Evolutionary conservation across 2,113 vertebrate species (phyloP), one percentile per base, ranked within the genome.

Genomic region (Empidonax traillii): DNA sequence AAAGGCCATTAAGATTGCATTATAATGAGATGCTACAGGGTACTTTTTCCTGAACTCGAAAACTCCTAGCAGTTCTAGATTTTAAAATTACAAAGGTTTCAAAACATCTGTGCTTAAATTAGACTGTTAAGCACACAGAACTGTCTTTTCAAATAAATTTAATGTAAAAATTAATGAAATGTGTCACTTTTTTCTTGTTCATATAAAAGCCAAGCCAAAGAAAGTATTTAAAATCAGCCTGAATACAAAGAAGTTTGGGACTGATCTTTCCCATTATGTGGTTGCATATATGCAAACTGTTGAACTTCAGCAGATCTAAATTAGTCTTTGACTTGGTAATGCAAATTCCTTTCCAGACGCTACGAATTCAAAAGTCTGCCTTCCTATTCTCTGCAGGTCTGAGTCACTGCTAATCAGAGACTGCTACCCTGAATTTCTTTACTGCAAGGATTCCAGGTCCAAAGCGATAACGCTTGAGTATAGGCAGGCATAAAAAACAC

Each of bases 401-500:
- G 5, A 10, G 35, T 35, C 35, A 39, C 14, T 66, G 37, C n/a
- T 88, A 86, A 73, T 46, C 59, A 71, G 23, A 3, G 25, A 23
- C 3, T 80, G 28, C 24, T 31, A 43, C n/a, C 28, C 17, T 31
- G 17, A 80, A 58, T 52, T 83, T 37, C 53, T 90, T 83, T 43
- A 24, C 43, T 59, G 39, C 13, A 41, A 66, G 39, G 31, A 62
- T 80, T 83, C 72, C 74, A 35, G 41, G 67, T 66, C 39, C 75
- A 73, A 72, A 77, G 55, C 0, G 1, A 4, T 37, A 76, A 49
- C 0, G 0, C 18, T 59, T 22, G 25, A 77, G 25, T 10, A 28
- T 17, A 75, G n/a, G 35, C 22, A 68, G 49, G 33, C 44, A 68
- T 37, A 47, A 31, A 74, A 83, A 90, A 14, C 41, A 68, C 0